Evolutionary conservation across 2,797 vertebrate species (phyloP).

Genomic region (Tragelaphus oryx): DNA sequence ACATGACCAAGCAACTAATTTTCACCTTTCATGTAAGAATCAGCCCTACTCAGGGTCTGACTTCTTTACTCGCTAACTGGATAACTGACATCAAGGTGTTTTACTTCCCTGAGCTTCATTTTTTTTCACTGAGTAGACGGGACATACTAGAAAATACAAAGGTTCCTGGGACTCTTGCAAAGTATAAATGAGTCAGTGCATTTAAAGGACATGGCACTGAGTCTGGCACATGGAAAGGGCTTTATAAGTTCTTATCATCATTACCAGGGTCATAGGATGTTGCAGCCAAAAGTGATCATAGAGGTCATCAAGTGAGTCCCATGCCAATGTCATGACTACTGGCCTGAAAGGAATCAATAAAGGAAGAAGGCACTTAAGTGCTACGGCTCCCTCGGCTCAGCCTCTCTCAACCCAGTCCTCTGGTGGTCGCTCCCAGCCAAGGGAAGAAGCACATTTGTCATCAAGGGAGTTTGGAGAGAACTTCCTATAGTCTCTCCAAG

Average conservation of each 20-base stretch:
- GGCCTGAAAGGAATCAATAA: not conserved
- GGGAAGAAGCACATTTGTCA: not conserved
- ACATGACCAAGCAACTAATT: not conserved
- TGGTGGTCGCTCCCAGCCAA: not conserved
- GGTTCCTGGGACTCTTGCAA: not conserved
- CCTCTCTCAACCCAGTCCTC: not conserved
- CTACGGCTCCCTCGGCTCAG: accelerated
- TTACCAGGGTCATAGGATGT: not conserved
- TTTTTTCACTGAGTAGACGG: not conserved
- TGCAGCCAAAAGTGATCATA: not conserved
- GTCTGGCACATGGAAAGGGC: not conserved
- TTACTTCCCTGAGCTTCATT: not conserved
- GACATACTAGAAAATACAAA: not conserved
- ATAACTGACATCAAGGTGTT: not conserved
- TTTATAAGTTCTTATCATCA: not conserved
- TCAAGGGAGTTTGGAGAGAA: not conserved
- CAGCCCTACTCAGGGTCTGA: not conserved
- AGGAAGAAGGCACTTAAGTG: not conserved
- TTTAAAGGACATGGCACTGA: not conserved
- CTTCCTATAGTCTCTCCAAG: not conserved
- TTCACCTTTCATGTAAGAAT: not conserved
- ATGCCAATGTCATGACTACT: not conserved
- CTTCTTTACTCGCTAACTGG: not conserved
- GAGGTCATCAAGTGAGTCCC: not conserved
- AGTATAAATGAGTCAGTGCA: not conserved